Evolutionary conservation across 1,140 invertebrate species (phyloP), one percentile per base, ranked within the genome.

Genomic region (Anagrus nilaparvatae): DNA sequence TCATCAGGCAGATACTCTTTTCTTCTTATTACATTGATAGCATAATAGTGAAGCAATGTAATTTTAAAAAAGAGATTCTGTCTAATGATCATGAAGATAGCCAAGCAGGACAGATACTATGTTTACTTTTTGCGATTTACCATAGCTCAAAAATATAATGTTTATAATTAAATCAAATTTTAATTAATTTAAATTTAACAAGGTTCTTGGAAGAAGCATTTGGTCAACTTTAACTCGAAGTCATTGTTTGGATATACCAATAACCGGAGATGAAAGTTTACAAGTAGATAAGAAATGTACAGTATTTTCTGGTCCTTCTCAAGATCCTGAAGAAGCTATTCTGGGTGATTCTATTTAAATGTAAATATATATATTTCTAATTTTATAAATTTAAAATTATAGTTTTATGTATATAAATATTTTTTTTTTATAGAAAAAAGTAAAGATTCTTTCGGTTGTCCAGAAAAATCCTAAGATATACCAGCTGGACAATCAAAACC

Each of bases 391-490:
- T 35, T 9, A 14, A 5, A 24, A 13, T 28, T 3, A 10, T 23
- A n/a, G 30, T 9, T 2, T 17, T 10, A n/a, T 10, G 3, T 2
- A 25, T 12, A 24, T 25, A 17, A 6, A 25, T 23, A 24, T 19
- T 35, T 24, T 45, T 41, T 21, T 18, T 78, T 73, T 47, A 89
- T 96, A 63, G 91, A 90, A 3, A 95, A 96, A 67, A 89, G 87
- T 3, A 97, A 97, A 70, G 93, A 97, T 60, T 72, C 81, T 1
- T 95, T 97, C 65, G 92, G 91, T 29, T 97, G 93, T 93, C 92
- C 93, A 1, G 93, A 97, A 63, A 93, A 97, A 58, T 78, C 75
- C 10, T 92, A 96, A 55, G 92, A 96, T 46, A 75, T 81, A 21
- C 65, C 77, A 5, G 72, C 77, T 38, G 71, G 75, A 44, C 70